phyloP scores from a whole-genome alignment of 2,113 vertebrate species.

The Ictalurus punctatus region DNA sequence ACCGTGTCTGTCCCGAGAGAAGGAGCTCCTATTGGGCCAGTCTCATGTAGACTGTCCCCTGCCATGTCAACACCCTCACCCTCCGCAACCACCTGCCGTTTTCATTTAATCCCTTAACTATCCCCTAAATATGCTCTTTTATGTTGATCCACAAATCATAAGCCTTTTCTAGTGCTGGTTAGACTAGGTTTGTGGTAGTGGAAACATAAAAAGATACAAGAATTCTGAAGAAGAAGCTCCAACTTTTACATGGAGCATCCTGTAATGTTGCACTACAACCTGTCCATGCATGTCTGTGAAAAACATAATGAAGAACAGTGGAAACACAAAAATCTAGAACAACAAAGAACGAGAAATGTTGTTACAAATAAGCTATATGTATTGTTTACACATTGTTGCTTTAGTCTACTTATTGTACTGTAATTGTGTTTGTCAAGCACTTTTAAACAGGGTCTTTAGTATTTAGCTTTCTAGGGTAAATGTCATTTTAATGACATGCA shows the following conservation, averaged over 20 bases:
- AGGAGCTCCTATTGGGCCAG: conserved; percentile 71
- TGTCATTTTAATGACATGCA: conserved; percentile 6
- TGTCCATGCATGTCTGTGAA: conserved; percentile 26
- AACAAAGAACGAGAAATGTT: neutral
- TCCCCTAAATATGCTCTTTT: neutral
- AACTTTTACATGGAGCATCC: neutral
- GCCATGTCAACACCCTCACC: conserved; percentile 47
- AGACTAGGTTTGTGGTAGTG: neutral
- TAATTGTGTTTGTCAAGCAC: neutral
- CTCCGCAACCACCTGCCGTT: conserved; percentile 60
- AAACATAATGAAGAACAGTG: neutral
- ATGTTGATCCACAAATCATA: conserved; percentile 3
- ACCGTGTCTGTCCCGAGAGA: conserved; percentile 73
- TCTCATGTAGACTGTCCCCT: conserved; percentile 57
- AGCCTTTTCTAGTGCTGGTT: neutral
- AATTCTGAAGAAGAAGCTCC: neutral
- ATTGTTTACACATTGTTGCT: conserved; percentile 34
- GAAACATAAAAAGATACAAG: neutral
- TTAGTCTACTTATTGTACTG: neutral
- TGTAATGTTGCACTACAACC: conserved; percentile 2
- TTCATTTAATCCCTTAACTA: conserved; percentile 55
- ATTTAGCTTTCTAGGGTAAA: neutral
- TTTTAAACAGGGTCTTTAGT: conserved; percentile 8
- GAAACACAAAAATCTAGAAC: neutral
- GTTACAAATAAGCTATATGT: conserved; percentile 27